A percentile compares a stretch with the other conserved stretches of the same genome.
Evolutionary conservation across 2,797 vertebrate species (phyloP).

Genomic region (Prionace glauca): DNA sequence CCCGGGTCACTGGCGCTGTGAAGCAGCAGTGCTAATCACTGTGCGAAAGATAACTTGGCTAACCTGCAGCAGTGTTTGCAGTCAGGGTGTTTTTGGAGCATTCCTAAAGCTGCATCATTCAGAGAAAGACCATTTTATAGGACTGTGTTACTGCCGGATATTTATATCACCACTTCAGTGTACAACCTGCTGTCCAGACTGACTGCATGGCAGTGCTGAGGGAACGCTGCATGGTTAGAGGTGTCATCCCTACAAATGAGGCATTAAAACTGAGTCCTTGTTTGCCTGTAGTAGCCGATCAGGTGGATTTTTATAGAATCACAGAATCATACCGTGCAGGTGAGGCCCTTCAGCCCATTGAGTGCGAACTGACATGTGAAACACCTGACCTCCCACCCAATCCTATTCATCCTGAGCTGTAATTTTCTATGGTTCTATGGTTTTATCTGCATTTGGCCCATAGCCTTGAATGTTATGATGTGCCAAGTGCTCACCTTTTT

Average conservation of each 20-base stretch:
- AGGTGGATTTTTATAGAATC: neutral
- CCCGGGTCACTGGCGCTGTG: too few relatives aligned
- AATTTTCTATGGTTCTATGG: too few relatives aligned
- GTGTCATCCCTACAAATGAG: neutral
- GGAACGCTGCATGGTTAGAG: neutral
- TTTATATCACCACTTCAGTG: neutral
- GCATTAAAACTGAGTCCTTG: neutral
- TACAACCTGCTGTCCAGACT: neutral
- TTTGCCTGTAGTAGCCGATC: neutral
- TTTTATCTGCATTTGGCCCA: too few relatives aligned
- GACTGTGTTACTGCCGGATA: neutral
- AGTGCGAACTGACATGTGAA: too few relatives aligned
- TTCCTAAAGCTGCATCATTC: neutral
- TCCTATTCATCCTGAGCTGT: too few relatives aligned
- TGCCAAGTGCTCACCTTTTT: too few relatives aligned
- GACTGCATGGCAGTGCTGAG: neutral
- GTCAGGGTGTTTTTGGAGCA: neutral
- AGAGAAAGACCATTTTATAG: neutral
- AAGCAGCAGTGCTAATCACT: too few relatives aligned
- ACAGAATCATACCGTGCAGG: too few relatives aligned
- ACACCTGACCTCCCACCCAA: too few relatives aligned
- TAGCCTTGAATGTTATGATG: too few relatives aligned
- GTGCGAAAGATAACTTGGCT: neutral
- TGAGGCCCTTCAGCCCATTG: too few relatives aligned
- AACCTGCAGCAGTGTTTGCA: neutral